Conservation (phyloP, 2,888 invertebrate species). For the Buathra laborator region DNA sequence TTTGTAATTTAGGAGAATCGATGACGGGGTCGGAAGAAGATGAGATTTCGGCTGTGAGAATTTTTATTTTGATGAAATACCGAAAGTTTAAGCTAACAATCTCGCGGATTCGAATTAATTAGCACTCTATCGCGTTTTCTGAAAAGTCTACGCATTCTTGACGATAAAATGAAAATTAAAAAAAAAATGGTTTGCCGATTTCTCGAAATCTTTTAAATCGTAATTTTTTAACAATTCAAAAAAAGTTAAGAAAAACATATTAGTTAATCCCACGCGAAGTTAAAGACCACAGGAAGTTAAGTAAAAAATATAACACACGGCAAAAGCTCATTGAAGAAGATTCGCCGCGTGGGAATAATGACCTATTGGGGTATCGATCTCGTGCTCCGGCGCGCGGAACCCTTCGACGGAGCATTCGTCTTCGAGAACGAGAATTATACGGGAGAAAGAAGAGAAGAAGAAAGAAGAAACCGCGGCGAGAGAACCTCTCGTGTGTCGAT, state of each 20-base stretch:
- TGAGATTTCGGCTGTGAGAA: too few species aligned
- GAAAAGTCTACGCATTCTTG: too few species aligned
- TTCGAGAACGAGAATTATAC: conserved; percentile 48
- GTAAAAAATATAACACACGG: background rate
- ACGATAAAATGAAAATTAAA: too few species aligned
- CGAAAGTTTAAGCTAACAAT: too few species aligned
- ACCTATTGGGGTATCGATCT: conserved; percentile 63
- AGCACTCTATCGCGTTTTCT: too few species aligned
- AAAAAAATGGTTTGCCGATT: too few species aligned
- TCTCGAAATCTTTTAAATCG: too few species aligned
- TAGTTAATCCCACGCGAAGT: background rate
- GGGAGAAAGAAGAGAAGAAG: conserved; percentile 34
- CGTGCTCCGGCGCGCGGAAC: conserved; percentile 23
- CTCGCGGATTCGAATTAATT: too few species aligned
- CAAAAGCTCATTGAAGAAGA: conserved; percentile 14
- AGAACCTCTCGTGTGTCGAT: conserved; percentile 43
- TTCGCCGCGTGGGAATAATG: conserved; percentile 52
- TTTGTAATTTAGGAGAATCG: too few species aligned
- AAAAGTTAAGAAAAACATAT: background rate
- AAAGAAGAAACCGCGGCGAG: conserved; percentile 23
- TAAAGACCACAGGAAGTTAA: background rate
- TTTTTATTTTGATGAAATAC: too few species aligned
- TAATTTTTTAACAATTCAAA: background rate
- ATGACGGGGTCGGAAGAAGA: too few species aligned
- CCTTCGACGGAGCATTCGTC: conserved; percentile 58